Evolutionary conservation across 2,113 vertebrate species (phyloP).

Genomic region (Ptychochromis oligacanthus): DNA sequence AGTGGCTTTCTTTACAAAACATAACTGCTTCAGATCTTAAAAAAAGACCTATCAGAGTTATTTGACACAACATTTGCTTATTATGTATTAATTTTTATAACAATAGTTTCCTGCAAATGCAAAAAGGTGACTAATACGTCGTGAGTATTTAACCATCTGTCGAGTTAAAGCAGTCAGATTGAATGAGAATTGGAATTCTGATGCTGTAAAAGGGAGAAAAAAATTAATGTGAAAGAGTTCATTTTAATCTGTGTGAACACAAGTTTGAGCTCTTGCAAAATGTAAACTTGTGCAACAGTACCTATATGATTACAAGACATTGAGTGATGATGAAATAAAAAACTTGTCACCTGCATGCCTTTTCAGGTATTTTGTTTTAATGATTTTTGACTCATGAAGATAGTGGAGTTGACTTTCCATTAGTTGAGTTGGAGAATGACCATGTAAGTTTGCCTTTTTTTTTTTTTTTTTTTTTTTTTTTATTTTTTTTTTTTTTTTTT

Average conservation of each 20-base stretch:
- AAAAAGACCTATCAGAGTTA: not conserved
- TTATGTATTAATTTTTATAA: not conserved
- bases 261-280: not conserved
- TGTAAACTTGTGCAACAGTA: not conserved
- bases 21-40: not conserved
- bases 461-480: too few relatives aligned
- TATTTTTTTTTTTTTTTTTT: too few relatives aligned
- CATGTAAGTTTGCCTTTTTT: too few relatives aligned
- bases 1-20: not conserved
- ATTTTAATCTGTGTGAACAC: not conserved
- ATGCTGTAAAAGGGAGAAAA: not conserved
- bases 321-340: too few relatives aligned
- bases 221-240: not conserved
- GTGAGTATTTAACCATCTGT: not conserved
- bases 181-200: not conserved
- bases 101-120: not conserved
- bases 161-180: too few relatives aligned
- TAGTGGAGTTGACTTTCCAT: too few relatives aligned
- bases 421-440: too few relatives aligned
- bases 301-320: too few relatives aligned
- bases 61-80: not conserved
- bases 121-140: not conserved
- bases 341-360: too few relatives aligned
- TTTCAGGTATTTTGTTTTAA: too few relatives aligned
- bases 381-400: too few relatives aligned